These are phyloP conservation scores for Plectus sambesii DNA, from an alignment of 1,140 invertebrate species.

Conservation along the genomic window DNA sequence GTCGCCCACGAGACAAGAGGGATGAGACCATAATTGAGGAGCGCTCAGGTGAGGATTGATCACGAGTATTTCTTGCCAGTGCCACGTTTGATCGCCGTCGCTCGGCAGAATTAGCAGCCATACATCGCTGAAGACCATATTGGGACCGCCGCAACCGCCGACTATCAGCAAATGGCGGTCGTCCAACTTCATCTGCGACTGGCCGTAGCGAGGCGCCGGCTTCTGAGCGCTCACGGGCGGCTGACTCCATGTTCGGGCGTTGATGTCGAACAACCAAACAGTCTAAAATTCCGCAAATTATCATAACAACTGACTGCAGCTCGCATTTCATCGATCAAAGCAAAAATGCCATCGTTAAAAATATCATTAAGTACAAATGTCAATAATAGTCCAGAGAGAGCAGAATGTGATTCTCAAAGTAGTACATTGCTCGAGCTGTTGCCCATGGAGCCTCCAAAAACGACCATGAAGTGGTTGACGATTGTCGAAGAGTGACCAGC, in stretches of 20 bases:
- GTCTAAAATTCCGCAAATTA: too few species aligned
- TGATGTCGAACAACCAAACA: slow-evolving; percentile 30
- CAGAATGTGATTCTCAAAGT: too few species aligned
- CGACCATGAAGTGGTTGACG: slow-evolving; percentile 55
- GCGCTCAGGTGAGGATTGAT: slow-evolving; percentile 64
- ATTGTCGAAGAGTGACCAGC: slow-evolving; percentile 81
- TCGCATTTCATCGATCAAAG: too few species aligned
- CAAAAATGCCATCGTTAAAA: too few species aligned
- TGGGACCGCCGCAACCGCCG: slow-evolving; percentile 61
- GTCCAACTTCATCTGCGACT: slow-evolving; percentile 44
- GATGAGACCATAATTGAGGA: slow-evolving; percentile 79
- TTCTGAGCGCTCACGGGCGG: neutral
- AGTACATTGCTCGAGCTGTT: slow-evolving; percentile 30
- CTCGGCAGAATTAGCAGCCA: slow-evolving; percentile 58
- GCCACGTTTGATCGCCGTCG: slow-evolving; percentile 53
- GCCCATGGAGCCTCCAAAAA: slow-evolving; percentile 33
- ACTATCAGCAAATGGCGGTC: slow-evolving; percentile 48
- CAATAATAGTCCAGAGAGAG: too few species aligned
- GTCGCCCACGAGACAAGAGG: slow-evolving; percentile 64
- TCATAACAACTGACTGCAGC: too few species aligned
- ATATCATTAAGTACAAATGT: too few species aligned
- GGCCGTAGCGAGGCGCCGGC: slow-evolving; percentile 32
- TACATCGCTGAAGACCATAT: slow-evolving; percentile 59
- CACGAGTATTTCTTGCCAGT: slow-evolving; percentile 66
- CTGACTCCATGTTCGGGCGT: slow-evolving; percentile 20